Base-by-base conservation (phyloP, 2,888 invertebrate genomes). In the Sepiola atlantica region DNA sequence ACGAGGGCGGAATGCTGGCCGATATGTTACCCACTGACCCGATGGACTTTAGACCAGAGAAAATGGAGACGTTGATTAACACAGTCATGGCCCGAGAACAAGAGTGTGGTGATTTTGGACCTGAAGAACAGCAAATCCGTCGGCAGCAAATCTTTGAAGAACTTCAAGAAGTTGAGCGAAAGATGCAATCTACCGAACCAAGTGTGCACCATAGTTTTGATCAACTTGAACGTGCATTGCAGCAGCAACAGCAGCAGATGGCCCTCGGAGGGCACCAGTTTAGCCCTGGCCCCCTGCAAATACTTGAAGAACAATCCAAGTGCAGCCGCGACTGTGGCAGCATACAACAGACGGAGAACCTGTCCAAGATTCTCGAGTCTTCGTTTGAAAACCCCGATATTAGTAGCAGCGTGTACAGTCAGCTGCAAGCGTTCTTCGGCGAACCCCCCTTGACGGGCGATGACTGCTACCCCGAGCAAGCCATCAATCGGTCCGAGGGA, bases 61-160 rank as follows among this genome's bases (percentile, higher is more conserved):
- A 97, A 94, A 96, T 97, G 94, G 97, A 97, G 95, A 96, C 96
- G 35, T 97, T 97, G 94, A 97, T 97, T 94, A 97, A 96, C 95
- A 97, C 96, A 95, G 97, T 97, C 96, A 97, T 97, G 97, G 96
- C 97, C 55, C 97, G 97, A 95, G 97, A 97, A 61, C 96, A 97
- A 93, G 95, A 96, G 93, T 96, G 96, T 94, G 96, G 96, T 55
- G 95, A 96, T 28, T 95, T 95, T 90, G 97, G 97, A 91, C 96
- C 96, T 94, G 97, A 98, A 96, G 98, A 98, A 95, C 98, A 98
- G 96, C 98, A 98, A 95, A 97, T 98, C 94, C 98, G 98, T 96
- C 98, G 98, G 97, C 98, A 98, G 96, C 97, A 97, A 95, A 98
- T 98, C 96, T 97, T 98, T 61, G 98, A 98, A 96, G 98, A 98